phyloP scores from a whole-genome alignment of 2,888 invertebrate genomes.

The Acronicta psi region DNA sequence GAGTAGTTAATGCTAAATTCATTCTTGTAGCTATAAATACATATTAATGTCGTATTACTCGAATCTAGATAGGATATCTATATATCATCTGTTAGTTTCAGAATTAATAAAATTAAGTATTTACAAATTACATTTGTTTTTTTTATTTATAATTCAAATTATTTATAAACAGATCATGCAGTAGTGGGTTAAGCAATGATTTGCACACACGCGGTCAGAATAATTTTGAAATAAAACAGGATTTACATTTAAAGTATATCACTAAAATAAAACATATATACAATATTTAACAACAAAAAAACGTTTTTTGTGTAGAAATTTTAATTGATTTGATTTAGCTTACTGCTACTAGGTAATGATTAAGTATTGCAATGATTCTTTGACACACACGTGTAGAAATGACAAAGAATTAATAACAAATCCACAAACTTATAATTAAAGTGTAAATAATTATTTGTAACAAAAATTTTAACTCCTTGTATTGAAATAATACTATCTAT shows the following conservation, averaged over 20 bases:
- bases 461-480: no score
- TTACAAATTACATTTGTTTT: slow-evolving; percentile 81
- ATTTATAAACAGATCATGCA: background rate
- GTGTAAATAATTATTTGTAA: no score
- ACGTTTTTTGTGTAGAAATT: background rate
- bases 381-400: background rate
- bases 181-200: background rate
- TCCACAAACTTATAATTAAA: no score
- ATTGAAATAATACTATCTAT: slow-evolving; percentile 10
- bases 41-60: slow-evolving; percentile 82
- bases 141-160: slow-evolving; percentile 39
- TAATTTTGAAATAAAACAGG: no score
- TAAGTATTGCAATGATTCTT: background rate
- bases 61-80: slow-evolving; percentile 88
- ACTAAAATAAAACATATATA: no score
- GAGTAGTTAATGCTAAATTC: slow-evolving; percentile 76
- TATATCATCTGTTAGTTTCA: slow-evolving; percentile 88
- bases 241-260: no score
- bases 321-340: background rate
- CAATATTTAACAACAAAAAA: no score
- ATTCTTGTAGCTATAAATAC: slow-evolving; percentile 85
- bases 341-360: background rate
- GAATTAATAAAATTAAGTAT: slow-evolving; percentile 88
- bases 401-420: background rate
- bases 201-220: background rate